Evolutionary conservation across 1,140 invertebrate genomes (phyloP), one percentile per base, ranked within the genome.

Genomic region (Neelides sp.): DNA sequence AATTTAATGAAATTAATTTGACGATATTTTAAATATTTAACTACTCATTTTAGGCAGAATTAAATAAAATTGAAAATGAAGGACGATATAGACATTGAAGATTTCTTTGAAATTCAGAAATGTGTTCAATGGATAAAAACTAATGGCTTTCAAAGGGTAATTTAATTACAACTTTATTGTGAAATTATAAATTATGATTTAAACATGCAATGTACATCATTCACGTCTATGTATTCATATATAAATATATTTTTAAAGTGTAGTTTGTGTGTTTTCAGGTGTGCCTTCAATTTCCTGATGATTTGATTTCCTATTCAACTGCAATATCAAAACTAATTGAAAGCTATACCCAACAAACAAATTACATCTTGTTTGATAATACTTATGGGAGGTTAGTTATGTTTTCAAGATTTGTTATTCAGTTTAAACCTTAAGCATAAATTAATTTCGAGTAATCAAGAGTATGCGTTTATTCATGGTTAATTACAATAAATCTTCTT

Each of bases 291-390:
- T 92, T 95, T 69, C 89, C 90, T 10, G 90, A 95, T 70, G 71
- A 79, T 27, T 69, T 88, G 40, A 69, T 94, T 48, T 55, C 64
- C 22, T 73, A 84, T 68, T 79, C 87, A 47, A 71, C 75, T n/a
- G 64, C 72, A 48, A 74, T 94, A 50, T 75, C 75, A 51, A 67
- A 75, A 37, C 68, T 69, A 60, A 68, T 95, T 13, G 77, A 81
- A 63, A 67, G 72, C 39, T 62, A 48, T 23, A 61, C 76, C 34
- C 68, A 71, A 17, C 68, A 68, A 51, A 76, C 80, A 62, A 64
- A 90, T 1, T 93, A 82, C 63, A 82, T 95, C 61, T 68, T 95
- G 20, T 89, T 83, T n/a, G 90, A 96, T 62, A 91, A 88, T 17
- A 83, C 87, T 8, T 94, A 90, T 70, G 87, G 86, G 61, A 94